Base-by-base conservation (phyloP, 2,888 invertebrate genomes). In the Dryomyza anilis region DNA sequence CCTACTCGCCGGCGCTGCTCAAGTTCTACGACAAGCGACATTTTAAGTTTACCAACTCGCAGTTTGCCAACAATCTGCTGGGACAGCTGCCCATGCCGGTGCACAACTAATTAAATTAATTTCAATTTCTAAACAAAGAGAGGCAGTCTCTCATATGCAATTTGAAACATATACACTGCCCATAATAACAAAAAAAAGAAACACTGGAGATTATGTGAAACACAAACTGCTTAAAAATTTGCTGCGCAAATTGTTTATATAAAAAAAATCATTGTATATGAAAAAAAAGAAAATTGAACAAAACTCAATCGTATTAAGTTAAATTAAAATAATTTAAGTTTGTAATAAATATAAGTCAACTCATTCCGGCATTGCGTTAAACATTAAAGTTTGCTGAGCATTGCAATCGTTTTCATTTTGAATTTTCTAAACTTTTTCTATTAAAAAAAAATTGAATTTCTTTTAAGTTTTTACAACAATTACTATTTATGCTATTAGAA, bases 11-110 rank as follows among this genome's bases (percentile, higher is more conserved):
- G 62, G 96, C 97, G 60, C 87, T 98, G 71, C 87, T 96, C 64
- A 96, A 97, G 82, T 97, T 96, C 85, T 97, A 98, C 86, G 98
- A 98, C 85, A 98, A 98, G 84, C 88, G 97, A 78, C 97, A 97
- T 85, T 98, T 98, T 85, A 96, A 96, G 84, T 96, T 96, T 84
- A 95, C 93, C 77, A 96, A 96, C 84, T 94, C 94, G 74, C 92
- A 94, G 82, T 96, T 96, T 84, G 95, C 96, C 74, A 95, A 95
- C 85, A 95, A 95, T 89, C 87, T 95, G 74, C 87, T 95, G 76
- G 88, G 88, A 66, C 86, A 87, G 76, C 83, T 88, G 76, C 88
- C 88, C 66, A 88, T 88, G 88, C 88, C 88, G 75, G 88, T 88
- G 74, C 88, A 88, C 76, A 88, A 88, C 78, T 88, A 69, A 50